Base-by-base conservation (phyloP, 2,113 vertebrate genomes). In the Potamarius usumacintae region DNA sequence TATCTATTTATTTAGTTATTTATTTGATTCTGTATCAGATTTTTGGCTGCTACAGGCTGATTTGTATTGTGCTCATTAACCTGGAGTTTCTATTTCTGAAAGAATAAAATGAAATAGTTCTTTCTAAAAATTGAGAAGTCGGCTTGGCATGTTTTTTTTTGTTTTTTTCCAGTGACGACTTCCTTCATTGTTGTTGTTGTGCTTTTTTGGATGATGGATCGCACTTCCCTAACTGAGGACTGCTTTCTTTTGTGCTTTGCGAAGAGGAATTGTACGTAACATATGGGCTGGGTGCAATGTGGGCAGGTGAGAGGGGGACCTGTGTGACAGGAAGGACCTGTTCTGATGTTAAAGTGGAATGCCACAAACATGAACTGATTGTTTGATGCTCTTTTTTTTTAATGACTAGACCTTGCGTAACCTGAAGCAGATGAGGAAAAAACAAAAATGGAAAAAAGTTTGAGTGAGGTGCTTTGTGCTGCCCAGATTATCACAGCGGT, bases 311-410 rank as follows among this genome's bases (percentile, higher is more conserved):
- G 81, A 80, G 69, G 63, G 63, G 57, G 34, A 88, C 25, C 50
- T 42, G 71, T 42, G 17, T 9, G 57, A 77, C 89, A 57, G 81
- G 87, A 86, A 67, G 22, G 55, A 76, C 89, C 50, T 76, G 89
- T 90, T 90, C 86, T 18, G 50, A 12, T 42, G 67, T 79, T 69
- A 0, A 27, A 12, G 30, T 1, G 6, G 4, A 62, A 62, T 82
- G n/a, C 25, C 14, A 77, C 42, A 10, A 74, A 22, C 42, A 8
- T 74, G 30, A 34, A n/a, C 5, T 18, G 69, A 71, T 34, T 17
- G 71, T 48, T 18, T 76, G 48, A 11, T 76, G 34, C 18, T 76
- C 1, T 5, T 50, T 22, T 76, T 22, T 67, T 67, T 50, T 78
- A 7, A 27, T 4, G 50, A 17, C 53, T 18, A 15, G 25, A 27